These are phyloP conservation scores for Drosophila trapezifrons DNA, from an alignment of 1,140 invertebrate species.

Conservation along the genomic window DNA sequence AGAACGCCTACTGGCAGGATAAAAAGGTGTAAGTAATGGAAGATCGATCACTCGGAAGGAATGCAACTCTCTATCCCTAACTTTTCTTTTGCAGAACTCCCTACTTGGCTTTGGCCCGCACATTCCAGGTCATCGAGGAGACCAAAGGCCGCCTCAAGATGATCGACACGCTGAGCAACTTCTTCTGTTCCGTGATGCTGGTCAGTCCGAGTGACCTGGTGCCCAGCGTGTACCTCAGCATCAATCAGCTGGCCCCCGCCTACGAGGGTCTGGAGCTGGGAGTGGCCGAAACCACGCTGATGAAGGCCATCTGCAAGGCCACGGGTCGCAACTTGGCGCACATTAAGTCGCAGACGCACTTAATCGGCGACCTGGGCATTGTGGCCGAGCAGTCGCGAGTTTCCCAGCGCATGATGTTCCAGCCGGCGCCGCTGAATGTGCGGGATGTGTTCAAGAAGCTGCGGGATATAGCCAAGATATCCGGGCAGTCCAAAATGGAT, in stretches of 20 bases:
- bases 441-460: constrained; percentile 93
- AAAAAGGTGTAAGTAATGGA: constrained; percentile 87
- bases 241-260: constrained; percentile 97
- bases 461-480: constrained; percentile 95
- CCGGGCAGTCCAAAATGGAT: constrained; percentile 89
- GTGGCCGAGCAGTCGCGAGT: constrained; percentile 95
- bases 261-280: constrained; percentile 96
- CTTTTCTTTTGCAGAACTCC: constrained; percentile 89
- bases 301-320: constrained; percentile 97
- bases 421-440: constrained; percentile 88
- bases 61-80: neutral
- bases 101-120: constrained; percentile 95
- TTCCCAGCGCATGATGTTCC: constrained; percentile 95
- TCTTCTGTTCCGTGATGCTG: constrained; percentile 95
- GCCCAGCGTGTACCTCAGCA: constrained; percentile 95
- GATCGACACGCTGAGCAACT: constrained; percentile 97
- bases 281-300: constrained; percentile 96
- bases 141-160: constrained; percentile 96
- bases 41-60: neutral
- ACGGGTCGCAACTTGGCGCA: constrained; percentile 94
- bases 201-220: constrained; percentile 95
- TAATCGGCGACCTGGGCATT: constrained; percentile 95
- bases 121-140: constrained; percentile 95
- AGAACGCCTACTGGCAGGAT: constrained; percentile 94
- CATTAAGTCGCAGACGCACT: constrained; percentile 92